Evolutionary conservation across 1,140 invertebrate species (phyloP), one percentile per base, ranked within the genome.

Genomic region (Contarinia nasturtii): DNA sequence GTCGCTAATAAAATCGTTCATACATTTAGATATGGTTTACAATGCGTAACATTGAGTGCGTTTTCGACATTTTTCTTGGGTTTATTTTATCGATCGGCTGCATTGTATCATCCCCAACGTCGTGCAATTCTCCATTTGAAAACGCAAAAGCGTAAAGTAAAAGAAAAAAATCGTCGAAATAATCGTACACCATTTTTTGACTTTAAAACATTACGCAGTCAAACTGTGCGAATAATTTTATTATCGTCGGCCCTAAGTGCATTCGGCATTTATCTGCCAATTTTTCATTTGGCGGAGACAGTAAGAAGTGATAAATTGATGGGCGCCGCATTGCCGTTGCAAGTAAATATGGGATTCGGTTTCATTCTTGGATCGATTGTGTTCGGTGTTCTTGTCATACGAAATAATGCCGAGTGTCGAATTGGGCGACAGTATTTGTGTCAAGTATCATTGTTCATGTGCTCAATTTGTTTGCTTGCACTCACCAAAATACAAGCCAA

Each of bases 41-140:
- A 92, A 63, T 78, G 82, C 36, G 77, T 91, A 3, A 89, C 87
- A 1, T 84, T 82, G 14, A 74, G 82, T 2, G 76, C 88, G 12
- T 86, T 87, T 50, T 65, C 83, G 7, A 88, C 84, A 1, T 91
- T 90, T 60, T 77, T 92, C 54, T 69, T 90, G 10, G 87, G 86
- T 17, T 86, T 83, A 2, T 86, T 87, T 65, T 91, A 91, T 61
- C 75, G 88, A 15, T 88, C 86, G 8, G 86, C 86, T 0, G 89
- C 86, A 0, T 67, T 92, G 1, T 92, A 92, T 57, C 87, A 92
- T 64, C 87, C 86, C 0, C 86, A 91, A 58, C 61, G 87, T 49
- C 71, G 87, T 41, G 86, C 87, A 22, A 91, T 92, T 52, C 68
- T 90, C 15, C 86, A 91, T 59, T 74, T 92, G 47, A 92, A 92